A percentile compares a stretch with the other conserved stretches of the same genome.
Conservation (phyloP, 2,797 vertebrate species). For the Dallia pectoralis region DNA sequence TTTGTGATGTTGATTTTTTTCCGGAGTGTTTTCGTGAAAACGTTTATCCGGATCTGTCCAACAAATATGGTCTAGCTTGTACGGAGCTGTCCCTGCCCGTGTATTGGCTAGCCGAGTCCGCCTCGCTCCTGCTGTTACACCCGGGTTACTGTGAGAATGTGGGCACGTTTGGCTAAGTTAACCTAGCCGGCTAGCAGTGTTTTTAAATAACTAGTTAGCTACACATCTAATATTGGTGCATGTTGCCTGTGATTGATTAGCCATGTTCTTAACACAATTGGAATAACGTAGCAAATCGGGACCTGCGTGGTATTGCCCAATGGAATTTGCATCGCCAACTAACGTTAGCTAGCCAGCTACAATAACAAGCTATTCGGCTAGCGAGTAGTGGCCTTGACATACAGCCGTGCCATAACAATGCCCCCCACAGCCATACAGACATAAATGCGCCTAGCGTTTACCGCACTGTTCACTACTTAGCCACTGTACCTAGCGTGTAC, state of each 20-base stretch:
- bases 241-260: neutral
- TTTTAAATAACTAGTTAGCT: neutral
- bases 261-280: neutral
- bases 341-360: neutral
- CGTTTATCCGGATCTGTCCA: neutral
- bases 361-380: neutral
- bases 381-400: neutral
- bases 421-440: neutral
- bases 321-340: neutral
- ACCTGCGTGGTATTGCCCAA: neutral
- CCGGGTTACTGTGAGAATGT: neutral
- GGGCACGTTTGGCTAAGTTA: neutral
- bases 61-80: neutral
- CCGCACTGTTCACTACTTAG: neutral
- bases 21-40: neutral
- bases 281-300: neutral
- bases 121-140: neutral
- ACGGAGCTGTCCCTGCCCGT: neutral
- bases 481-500: neutral
- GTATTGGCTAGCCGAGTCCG: neutral
- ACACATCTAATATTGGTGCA: neutral
- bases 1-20: neutral
- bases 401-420: neutral
- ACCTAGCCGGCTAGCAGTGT: constrained; percentile 2
- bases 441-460: neutral